Evolutionary conservation across 2,113 vertebrate species (phyloP), one percentile per base, ranked within the genome.

Genomic region (Halichoeres trimaculatus): DNA sequence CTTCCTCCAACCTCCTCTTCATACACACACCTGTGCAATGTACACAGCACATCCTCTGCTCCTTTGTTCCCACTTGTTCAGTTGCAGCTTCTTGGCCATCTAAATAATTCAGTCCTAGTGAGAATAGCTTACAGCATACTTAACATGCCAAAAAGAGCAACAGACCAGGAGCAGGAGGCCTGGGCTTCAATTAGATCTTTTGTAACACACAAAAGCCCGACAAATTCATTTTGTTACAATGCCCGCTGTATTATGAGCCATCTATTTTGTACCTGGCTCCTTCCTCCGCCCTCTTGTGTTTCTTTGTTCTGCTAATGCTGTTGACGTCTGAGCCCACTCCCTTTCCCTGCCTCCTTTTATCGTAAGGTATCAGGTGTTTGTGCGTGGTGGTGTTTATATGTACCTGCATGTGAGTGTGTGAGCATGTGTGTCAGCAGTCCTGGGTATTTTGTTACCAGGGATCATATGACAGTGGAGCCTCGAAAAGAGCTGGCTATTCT

Each of bases 61-160:
- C 68, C 86, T 83, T 69, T 86, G 71, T 66, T 52, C 81, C 64
- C 68, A 67, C 63, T 85, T 91, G 84, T 79, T 48, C 85, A 70
- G 76, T 87, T 84, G 93, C 93, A 82, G 87, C 78, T 87, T 68
- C 80, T 89, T 74, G 74, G 38, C 58, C 74, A 83, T 56, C 81
- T 98, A 90, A 96, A 96, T 98, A 95, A 98, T 97, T 96, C 93
- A 98, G 88, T 60, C 89, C 79, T 71, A 93, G 95, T 88, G 92
- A 91, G 91, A 94, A 95, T 93, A 95, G 96, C 95, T 96, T 94
- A 94, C 93, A 91, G 94, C 93, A 95, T 95, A 95, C 90, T 94
- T 95, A 94, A 96, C 95, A 95, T 93, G 95, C 95, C 95, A 95
- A 85, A 93, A 93, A 91, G 60, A 90, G 72, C 80, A 81, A 92